phyloP scores from a whole-genome alignment of 2,888 invertebrate genomes.

The Tortrix viridana region DNA sequence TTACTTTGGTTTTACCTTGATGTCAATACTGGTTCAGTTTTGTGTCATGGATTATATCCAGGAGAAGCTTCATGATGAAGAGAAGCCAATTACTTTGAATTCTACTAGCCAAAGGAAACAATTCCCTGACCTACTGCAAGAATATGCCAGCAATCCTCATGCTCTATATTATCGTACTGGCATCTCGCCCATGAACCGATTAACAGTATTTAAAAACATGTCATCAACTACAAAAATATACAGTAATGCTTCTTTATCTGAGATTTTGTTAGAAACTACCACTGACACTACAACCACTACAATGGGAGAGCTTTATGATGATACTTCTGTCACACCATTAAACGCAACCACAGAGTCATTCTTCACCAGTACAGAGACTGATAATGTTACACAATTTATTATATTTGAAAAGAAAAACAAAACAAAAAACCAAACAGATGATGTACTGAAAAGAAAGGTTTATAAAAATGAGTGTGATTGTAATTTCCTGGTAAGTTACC shows the following conservation, averaged over 20 bases:
- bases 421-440: constrained; percentile 50
- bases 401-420: constrained; percentile 61
- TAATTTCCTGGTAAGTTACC: constrained; percentile 66
- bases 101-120: constrained; percentile 52
- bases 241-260: constrained; percentile 52
- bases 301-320: constrained; percentile 68
- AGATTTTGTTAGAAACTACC: constrained; percentile 48
- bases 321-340: constrained; percentile 60
- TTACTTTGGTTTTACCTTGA: constrained; percentile 70
- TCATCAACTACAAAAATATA: constrained; percentile 45
- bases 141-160: constrained; percentile 60
- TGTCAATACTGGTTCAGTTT: constrained; percentile 74
- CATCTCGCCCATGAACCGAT: constrained; percentile 37
- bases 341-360: constrained; percentile 58
- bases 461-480: constrained; percentile 59
- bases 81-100: constrained; percentile 48
- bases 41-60: constrained; percentile 74
- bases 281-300: constrained; percentile 59
- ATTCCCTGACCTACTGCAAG: constrained; percentile 55
- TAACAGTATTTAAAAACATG: constrained; percentile 40
- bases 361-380: constrained; percentile 59
- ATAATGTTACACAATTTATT: constrained; percentile 71
- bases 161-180: constrained; percentile 66
- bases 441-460: constrained; percentile 50
- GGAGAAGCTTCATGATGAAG: constrained; percentile 52